Conservation (phyloP, 2,797 vertebrate genomes). For the Tapera naevia region DNA sequence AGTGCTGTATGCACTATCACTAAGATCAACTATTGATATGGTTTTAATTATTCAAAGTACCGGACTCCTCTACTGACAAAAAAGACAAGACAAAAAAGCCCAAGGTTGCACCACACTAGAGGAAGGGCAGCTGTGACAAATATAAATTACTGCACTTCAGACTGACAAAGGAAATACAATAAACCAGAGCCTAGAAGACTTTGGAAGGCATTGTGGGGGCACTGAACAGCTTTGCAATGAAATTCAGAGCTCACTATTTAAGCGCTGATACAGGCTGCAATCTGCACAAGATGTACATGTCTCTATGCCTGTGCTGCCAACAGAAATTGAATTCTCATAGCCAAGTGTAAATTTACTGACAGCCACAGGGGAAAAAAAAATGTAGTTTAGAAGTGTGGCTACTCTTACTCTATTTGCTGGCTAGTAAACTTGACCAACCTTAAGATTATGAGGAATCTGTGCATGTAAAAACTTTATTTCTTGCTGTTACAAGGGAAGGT, state of each 20-base stretch:
- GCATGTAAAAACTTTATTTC: background rate
- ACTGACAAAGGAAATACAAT: slow-evolving; percentile 38
- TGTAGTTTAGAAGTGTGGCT: background rate
- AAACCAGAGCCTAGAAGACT: slow-evolving; percentile 28
- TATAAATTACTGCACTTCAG: slow-evolving; percentile 31
- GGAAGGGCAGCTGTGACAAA: slow-evolving; percentile 48
- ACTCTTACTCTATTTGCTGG: background rate
- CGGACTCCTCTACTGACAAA: background rate
- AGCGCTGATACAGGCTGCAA: background rate
- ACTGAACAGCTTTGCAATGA: background rate
- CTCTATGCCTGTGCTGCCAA: background rate
- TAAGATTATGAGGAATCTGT: background rate
- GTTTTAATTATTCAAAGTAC: slow-evolving; percentile 42
- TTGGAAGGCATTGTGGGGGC: background rate
- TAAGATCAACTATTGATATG: slow-evolving; percentile 14
- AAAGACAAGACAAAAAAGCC: background rate
- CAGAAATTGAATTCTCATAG: background rate
- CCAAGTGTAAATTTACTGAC: background rate
- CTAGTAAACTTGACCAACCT: background rate
- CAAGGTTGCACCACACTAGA: background rate
- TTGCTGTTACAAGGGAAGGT: background rate
- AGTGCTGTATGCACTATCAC: background rate
- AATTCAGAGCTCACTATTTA: background rate
- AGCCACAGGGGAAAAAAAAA: background rate
- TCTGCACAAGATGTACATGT: background rate